Percentiles rank a stretch among this genome's conserved stretches.
phyloP scores from a whole-genome alignment of 1,140 invertebrate genomes.

The Galleria mellonella region DNA sequence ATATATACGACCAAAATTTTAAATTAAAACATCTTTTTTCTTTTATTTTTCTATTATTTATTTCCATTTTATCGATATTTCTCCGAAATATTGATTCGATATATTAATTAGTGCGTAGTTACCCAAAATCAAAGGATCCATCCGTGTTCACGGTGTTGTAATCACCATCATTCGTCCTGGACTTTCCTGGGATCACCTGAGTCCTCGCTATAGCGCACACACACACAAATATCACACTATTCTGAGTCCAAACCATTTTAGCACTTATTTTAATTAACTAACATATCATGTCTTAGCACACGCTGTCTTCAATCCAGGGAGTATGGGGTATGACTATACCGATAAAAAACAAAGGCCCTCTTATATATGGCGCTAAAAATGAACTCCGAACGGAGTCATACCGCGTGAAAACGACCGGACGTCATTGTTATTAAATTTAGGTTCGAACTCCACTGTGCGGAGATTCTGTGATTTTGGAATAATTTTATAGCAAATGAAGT shows the following conservation, averaged over 20 bases:
- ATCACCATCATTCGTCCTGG: constrained; percentile 65
- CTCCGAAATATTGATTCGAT: too few species aligned
- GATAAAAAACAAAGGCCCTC: constrained; percentile 54
- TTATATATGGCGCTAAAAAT: constrained; percentile 66
- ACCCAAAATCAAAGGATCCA: constrained; percentile 80
- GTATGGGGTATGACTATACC: constrained; percentile 40
- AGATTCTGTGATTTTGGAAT: neutral
- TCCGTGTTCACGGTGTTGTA: constrained; percentile 77
- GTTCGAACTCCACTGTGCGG: constrained; percentile 14
- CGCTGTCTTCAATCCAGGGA: neutral
- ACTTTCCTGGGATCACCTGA: constrained; percentile 63
- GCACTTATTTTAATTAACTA: constrained; percentile 18
- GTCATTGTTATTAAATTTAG: constrained; percentile 66
- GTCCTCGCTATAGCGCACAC: constrained; percentile 47
- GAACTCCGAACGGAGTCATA: constrained; percentile 40
- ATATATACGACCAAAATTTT: too few species aligned
- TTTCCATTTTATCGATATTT: too few species aligned
- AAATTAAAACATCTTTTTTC: too few species aligned
- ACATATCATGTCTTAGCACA: neutral
- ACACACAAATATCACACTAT: constrained; percentile 41
- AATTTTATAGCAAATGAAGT: too few species aligned
- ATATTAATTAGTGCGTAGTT: constrained; percentile 2
- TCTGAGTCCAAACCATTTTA: constrained; percentile 49
- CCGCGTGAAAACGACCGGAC: constrained; percentile 63
- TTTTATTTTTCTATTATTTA: too few species aligned